Evolutionary conservation across 1,140 invertebrate genomes (phyloP).

Genomic region (Cotesia typhae): DNA sequence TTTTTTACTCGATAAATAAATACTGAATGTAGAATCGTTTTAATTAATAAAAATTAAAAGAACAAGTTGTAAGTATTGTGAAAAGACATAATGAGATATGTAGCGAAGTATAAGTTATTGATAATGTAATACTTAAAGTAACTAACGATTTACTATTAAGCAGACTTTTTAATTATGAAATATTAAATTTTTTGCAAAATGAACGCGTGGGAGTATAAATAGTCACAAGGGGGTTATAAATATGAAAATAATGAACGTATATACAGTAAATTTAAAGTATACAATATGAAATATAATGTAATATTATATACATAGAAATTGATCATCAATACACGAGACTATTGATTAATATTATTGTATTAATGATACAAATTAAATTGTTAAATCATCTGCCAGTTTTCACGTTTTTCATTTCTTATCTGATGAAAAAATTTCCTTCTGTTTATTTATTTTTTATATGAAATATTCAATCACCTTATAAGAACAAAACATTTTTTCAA

Average conservation of each 20-base stretch:
- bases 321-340: slow-evolving; percentile 45
- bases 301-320: slow-evolving; percentile 41
- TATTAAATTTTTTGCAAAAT: slow-evolving; percentile 50
- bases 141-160: slow-evolving; percentile 42
- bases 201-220: slow-evolving; percentile 43
- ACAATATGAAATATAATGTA: slow-evolving; percentile 45
- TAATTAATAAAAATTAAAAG: slow-evolving; percentile 25
- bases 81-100: slow-evolving; percentile 36
- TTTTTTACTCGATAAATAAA: slow-evolving; percentile 55
- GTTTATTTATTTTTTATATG: slow-evolving; percentile 5
- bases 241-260: slow-evolving; percentile 22
- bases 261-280: slow-evolving; percentile 8
- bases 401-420: slow-evolving; percentile 26
- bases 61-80: slow-evolving; percentile 44
- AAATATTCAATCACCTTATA: neutral
- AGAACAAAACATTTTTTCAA: too few relatives aligned
- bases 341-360: slow-evolving; percentile 39
- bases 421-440: too few relatives aligned
- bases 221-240: slow-evolving; percentile 40
- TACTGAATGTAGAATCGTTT: slow-evolving; percentile 40
- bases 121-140: neutral
- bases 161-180: slow-evolving; percentile 52
- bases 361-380: slow-evolving; percentile 41
- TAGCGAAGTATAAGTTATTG: slow-evolving; percentile 17
- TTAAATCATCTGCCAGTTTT: slow-evolving; percentile 41